Percentiles rank a stretch among this genome's conserved stretches.
Conservation (phyloP, 1,140 invertebrate species). For the Argopecten irradians region DNA sequence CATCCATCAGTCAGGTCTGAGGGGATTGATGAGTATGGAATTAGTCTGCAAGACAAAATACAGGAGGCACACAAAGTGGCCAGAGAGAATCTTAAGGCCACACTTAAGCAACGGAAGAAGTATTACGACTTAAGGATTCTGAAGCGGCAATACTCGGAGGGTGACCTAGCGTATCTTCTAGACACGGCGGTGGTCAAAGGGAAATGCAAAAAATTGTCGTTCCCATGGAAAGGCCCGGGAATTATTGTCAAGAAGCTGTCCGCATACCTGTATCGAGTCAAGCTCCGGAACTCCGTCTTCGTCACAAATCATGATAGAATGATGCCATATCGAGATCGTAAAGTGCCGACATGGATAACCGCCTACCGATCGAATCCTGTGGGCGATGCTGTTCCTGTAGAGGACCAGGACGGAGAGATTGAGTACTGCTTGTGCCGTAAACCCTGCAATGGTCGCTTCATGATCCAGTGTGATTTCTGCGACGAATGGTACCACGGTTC, state of each 20-base stretch:
- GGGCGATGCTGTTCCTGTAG: neutral
- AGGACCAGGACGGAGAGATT: neutral
- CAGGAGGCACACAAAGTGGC: neutral
- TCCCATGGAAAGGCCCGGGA: slow-evolving; percentile 1
- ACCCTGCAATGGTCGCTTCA: slow-evolving; percentile 26
- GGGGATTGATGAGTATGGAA: neutral
- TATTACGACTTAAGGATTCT: neutral
- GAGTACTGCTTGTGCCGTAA: slow-evolving; percentile 34
- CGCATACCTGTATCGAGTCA: slow-evolving; percentile 14
- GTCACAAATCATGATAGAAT: slow-evolving; percentile 36
- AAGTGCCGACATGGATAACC: slow-evolving; percentile 23
- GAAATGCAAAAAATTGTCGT: neutral
- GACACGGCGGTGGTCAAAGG: slow-evolving; percentile 28
- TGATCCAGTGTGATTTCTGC: slow-evolving; percentile 42
- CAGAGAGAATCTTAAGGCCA: neutral
- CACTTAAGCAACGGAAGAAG: neutral
- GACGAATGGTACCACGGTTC: slow-evolving; percentile 45
- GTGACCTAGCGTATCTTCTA: slow-evolving; percentile 18
- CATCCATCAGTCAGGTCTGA: neutral
- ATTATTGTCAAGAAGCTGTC: slow-evolving; percentile 28
- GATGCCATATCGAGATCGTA: neutral
- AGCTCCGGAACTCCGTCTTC: neutral
- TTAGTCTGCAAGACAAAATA: neutral
- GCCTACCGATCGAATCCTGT: neutral
- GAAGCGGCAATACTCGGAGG: neutral